Conservation (phyloP, 2,888 invertebrate species). For the Rhingia rostrata region DNA sequence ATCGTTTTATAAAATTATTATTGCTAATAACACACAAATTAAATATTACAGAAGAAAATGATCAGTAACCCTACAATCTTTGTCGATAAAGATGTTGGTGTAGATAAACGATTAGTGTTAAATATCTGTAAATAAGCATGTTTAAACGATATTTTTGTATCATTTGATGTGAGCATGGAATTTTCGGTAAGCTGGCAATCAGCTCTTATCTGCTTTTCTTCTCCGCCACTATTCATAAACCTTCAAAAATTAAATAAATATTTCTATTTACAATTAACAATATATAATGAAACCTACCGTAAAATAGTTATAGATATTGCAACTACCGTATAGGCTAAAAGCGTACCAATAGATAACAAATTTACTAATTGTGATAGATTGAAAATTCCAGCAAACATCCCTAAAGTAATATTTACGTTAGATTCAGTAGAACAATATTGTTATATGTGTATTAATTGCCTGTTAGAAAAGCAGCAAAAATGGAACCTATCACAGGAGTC, state of each 20-base stretch:
- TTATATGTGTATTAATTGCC: constrained; percentile 82
- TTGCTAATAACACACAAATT: neutral
- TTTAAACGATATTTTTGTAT: constrained; percentile 76
- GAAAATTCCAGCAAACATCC: constrained; percentile 91
- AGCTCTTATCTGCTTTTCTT: constrained; percentile 44
- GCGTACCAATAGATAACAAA: constrained; percentile 95
- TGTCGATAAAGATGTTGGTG: constrained; percentile 78
- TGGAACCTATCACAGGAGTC: constrained; percentile 89
- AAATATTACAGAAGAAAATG: constrained; percentile 78
- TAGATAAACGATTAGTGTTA: constrained; percentile 77
- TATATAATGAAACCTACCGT: constrained; percentile 84
- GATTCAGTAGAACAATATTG: neutral
- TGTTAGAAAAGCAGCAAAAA: constrained; percentile 88
- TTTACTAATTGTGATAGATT: constrained; percentile 92
- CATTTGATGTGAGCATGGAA: constrained; percentile 77
- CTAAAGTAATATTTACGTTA: constrained; percentile 81
- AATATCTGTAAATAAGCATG: constrained; percentile 78
- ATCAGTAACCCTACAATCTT: constrained; percentile 79
- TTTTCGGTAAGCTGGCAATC: constrained; percentile 76
- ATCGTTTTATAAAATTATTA: neutral
- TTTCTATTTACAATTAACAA: neutral
- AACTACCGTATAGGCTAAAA: constrained; percentile 94
- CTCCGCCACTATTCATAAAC: constrained; percentile 79
- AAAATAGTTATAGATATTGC: constrained; percentile 93
- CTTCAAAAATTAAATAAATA: constrained; percentile 55